Evolutionary conservation across 64 coral and sea anemone species (phyloP), one percentile per base, ranked within the genome.

Genomic region (Pocillopora damicornis): DNA sequence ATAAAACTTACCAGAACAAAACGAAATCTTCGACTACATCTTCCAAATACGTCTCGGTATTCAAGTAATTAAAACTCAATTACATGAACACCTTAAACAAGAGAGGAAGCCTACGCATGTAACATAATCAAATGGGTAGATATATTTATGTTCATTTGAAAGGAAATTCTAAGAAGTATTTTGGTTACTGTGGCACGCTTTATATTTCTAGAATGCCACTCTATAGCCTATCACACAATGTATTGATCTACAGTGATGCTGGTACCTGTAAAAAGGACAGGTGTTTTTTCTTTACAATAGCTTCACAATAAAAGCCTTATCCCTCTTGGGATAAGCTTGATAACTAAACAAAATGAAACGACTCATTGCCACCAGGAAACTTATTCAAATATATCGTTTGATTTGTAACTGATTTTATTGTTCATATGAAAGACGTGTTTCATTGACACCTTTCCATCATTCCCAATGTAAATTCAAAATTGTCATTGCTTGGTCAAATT

Each of bases 251-350:
- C n/a, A 22, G 26, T 57, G n/a, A 72, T 11, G 38, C 64, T 85
- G 65, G 81, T 72, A 85, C 81, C 81, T n/a, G 81, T 85, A 26
- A 11, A 17, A 85, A 71, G 30, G 11, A 14, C 81, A 85, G 81
- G 81, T 85, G 81, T 57, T 73, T n/a, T 71, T 51, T 7, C 9
- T 73, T 73, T 72, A 4, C 23, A 8, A 20, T 11, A 68, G 64
- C 37, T 37, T 85, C 17, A 22, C 66, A 20, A 68, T 83, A 35
- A 83, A 13, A 25, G 20, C 35, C 65, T 84, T 73, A 38, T 57
- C 63, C 63, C 64, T 71, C 57, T n/a, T 42, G 23, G 81, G 38
- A 63, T 30, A 11, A 57, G 22, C 14, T 85, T 73, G 34, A 15
- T 14, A 8, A 72, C 72, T 57, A 5, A 58, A 73, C 13, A 73